Evolutionary conservation across 1,140 invertebrate genomes (phyloP), one percentile per base, ranked within the genome.

Genomic region (Popillia japonica): DNA sequence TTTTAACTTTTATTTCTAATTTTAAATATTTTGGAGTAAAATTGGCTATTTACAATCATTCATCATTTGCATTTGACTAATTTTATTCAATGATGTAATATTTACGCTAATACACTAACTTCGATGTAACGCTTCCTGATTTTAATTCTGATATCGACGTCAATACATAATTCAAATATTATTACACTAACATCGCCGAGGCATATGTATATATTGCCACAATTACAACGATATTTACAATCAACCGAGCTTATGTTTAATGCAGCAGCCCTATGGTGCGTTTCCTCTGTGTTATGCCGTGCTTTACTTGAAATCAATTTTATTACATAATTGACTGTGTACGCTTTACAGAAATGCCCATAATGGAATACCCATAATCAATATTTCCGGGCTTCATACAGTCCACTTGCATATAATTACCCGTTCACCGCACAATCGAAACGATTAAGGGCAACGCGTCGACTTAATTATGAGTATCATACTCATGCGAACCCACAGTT

Each of bases 301-400:
- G 42, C 42, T 44, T 44, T 44, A 44, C 42, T 61, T 68, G 22
- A 68, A 68, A 68, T 68, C 61, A 68, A 68, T 68, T 68, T 68
- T 34, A 68, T 68, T 68, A 68, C 61, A 68, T 68, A 68, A 68
- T 68, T 68, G 61, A 68, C 27, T 68, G 61, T 20, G 27, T 68
- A 68, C 61, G 61, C 61, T 68, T 68, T 34, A 68, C 61, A 68
- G 17, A 68, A 68, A 22, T 68, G 27, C 20, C 61, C 61, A 22
- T 34, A 34, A 34, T 34, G 17, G 22, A 68, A 22, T 68, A 22
- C 20, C 61, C 61, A 22, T 68, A 23, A 68, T 68, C 61, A 68
- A 68, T 68, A 68, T 68, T 68, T 68, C 61, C 61, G 22, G 22
- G 61, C 27, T 68, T 55, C 48, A 55, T 55, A 17, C 48, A 55